Evolutionary conservation across 2,888 invertebrate genomes (phyloP), one percentile per base, ranked within the genome.

Genomic region (Chrysolina haemoptera): DNA sequence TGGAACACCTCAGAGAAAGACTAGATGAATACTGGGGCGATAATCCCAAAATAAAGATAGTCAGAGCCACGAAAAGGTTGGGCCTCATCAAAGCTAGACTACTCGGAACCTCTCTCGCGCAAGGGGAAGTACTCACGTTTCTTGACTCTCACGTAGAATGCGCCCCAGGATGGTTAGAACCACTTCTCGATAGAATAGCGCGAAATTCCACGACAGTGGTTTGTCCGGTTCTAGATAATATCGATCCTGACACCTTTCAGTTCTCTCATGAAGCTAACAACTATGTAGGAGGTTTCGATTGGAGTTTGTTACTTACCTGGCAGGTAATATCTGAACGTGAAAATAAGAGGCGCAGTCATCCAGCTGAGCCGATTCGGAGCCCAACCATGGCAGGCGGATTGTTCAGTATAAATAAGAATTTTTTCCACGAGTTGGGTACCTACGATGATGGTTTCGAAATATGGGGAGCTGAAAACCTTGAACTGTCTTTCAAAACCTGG

Each of bases 361-460:
- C 94, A 0, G 96, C 97, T 4, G 97, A 98, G 86, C 98, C 98
- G 0, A 97, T 98, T 3, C 94, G 93, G 91, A 97, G 97, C 74
- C 98, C 98, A 0, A 99, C 98, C 8, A 99, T 99, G 98, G 99
- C 99, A 65, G 99, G 99, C 70, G 99, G 99, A 1, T 90, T 99
- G 14, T 99, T 99, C 88, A 94, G 98, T 74, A 99, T 99, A 80
- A 96, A 98, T 88, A 93, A 94, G 84, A 91, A 89, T 76, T 99
- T 98, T 89, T 99, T 99, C 87, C 96, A 98, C 88, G 91, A 92
- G 78, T 90, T 99, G 48, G 99, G 99, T 67, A 96, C 97, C 41
- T 99, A 99, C 87, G 99, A 99, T 89, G 96, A 96, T 67, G 99
- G 98, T n/a, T 99, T 99, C 88, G 99, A 99, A 87, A 99, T 99